Conservation (phyloP, 2,113 vertebrate species). For the Muscicapa adusta region DNA sequence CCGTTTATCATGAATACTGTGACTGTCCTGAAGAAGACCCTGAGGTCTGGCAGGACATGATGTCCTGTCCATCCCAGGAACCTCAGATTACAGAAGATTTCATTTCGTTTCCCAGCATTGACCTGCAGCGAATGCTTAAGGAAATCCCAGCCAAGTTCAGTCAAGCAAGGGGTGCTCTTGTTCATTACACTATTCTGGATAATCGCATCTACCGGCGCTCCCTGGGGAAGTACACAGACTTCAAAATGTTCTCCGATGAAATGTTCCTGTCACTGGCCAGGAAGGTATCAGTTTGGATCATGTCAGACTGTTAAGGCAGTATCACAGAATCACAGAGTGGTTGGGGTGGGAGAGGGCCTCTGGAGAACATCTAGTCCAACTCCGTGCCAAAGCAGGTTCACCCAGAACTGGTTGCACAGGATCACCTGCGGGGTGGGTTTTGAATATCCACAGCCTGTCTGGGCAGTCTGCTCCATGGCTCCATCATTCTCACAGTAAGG, state of each 20-base stretch:
- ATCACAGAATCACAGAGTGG: background rate
- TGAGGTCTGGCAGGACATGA: constrained; percentile 72
- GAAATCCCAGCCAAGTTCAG: constrained; percentile 85
- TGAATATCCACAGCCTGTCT: background rate
- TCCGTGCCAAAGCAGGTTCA: background rate
- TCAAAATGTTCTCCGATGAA: constrained; percentile 97
- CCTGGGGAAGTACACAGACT: constrained; percentile 92
- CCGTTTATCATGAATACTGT: constrained; percentile 90
- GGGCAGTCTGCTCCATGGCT: background rate
- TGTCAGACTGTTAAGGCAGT: background rate
- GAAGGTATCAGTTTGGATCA: constrained; percentile 76
- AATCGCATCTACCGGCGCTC: constrained; percentile 84
- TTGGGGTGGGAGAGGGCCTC: background rate
- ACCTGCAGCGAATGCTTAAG: constrained; percentile 79
- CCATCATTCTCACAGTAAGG: background rate
- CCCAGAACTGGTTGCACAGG: background rate
- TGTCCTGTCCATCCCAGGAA: constrained; percentile 81
- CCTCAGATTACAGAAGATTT: constrained; percentile 85
- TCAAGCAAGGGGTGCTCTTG: constrained; percentile 79
- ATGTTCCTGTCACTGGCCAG: constrained; percentile 87
- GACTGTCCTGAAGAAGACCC: constrained; percentile 81
- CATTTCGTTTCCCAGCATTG: constrained; percentile 78
- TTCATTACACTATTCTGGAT: constrained; percentile 86
- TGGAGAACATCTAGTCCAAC: background rate
- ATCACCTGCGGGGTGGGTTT: background rate